Evolutionary conservation across 2,797 vertebrate species (phyloP), one percentile per base, ranked within the genome.

Genomic region (Thaleichthys pacificus): DNA sequence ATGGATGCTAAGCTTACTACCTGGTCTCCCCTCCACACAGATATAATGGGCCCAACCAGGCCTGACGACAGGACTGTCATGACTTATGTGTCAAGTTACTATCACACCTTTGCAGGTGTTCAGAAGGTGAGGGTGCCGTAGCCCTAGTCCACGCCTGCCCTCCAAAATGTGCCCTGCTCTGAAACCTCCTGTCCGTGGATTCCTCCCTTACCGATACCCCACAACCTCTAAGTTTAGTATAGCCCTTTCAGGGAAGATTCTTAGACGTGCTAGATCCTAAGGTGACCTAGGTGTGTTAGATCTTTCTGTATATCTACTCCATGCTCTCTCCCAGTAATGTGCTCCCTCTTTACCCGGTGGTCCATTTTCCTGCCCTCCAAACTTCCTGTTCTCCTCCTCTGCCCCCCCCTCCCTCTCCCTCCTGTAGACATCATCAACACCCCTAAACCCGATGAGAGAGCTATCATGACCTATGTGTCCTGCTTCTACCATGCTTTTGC

Each of bases 401-500:
- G 2, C 49, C 22, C 26, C 22, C 26, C 47, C 58, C 6, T 71
- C 35, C 63, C 30, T 68, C 86, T 80, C 80, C 72, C 77, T 77
- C 60, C 81, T 68, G 63, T 81, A 99, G 98, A 99, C 92, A 99
- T 99, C 91, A 94, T 99, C 87, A 99, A 96, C 89, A 99, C 98
- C 80, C 96, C 98, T 73, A 99, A 99, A 88, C 98, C 98, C 0
- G 98, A 99, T 76, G 97, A 99, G 89, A 95, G 97, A 94, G 98
- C 98, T 69, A 96, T 99, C 89, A 99, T 99, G 97, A 99, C 98
- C 81, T 99, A 99, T 51, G 95, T 99, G 58, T 99, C 98, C 87
- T 99, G 97, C 90, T 99, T 99, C 91, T 99, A 99, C 89, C 98
- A 99, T 75, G 97, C 97, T 80, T 99, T 99, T 88, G 97, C 98